Evolutionary conservation across 2,797 vertebrate species (phyloP).

Genomic region (Halcyon chelicuti): DNA sequence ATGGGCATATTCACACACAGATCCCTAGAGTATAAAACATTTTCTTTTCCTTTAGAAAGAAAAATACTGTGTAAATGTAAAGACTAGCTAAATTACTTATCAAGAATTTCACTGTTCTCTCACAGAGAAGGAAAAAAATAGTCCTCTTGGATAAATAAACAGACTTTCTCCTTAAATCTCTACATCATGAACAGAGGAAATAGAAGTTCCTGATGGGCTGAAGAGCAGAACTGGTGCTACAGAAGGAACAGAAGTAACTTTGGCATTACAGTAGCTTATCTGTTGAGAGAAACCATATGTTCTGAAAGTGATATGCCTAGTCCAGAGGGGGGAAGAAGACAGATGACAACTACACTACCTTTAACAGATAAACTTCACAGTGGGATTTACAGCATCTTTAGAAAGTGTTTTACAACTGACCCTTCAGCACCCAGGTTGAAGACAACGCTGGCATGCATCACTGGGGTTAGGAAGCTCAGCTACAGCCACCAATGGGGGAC

Average conservation of each 20-base stretch:
- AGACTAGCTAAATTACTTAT: not conserved
- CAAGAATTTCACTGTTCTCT: not conserved
- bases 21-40: not conserved
- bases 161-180: not conserved
- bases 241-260: not conserved
- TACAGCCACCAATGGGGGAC: not conserved
- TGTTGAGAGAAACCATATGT: not conserved
- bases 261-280: not conserved
- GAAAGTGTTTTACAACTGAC: constrained; percentile 8
- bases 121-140: not conserved
- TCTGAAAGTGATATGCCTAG: not conserved
- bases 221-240: not conserved
- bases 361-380: not conserved
- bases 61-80: not conserved
- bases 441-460: not conserved
- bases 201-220: not conserved
- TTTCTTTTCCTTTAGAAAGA: not conserved
- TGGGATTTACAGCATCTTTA: not conserved
- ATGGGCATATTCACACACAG: not conserved
- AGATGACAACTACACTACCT: not conserved
- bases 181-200: not conserved
- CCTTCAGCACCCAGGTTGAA: not conserved
- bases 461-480: not conserved
- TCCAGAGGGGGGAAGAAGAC: not conserved
- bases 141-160: not conserved